A percentile compares a stretch with the other conserved stretches of the same genome.
Conservation (phyloP, 2,888 invertebrate genomes). For the Escarpia spicata region DNA sequence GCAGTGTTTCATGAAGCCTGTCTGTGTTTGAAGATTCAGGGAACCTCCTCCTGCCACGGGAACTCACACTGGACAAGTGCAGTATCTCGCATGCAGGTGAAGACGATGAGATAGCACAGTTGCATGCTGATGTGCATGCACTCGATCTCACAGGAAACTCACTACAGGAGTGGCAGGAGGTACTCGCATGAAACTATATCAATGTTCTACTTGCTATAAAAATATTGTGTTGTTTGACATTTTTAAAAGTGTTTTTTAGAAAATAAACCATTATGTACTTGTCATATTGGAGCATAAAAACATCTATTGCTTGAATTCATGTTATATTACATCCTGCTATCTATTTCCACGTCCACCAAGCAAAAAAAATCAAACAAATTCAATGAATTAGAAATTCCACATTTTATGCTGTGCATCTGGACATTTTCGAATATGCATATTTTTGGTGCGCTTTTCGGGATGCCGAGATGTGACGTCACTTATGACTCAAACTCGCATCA, state of each 20-base stretch:
- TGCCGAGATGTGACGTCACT: no score
- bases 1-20: neutral
- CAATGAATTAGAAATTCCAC: no score
- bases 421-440: no score
- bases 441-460: no score
- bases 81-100: neutral
- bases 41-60: neutral
- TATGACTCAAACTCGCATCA: no score
- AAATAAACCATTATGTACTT: neutral
- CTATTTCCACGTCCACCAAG: no score
- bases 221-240: neutral
- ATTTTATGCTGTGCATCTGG: no score
- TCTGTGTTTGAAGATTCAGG: neutral
- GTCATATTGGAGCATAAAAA: neutral
- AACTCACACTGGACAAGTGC: neutral
- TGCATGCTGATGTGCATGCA: neutral
- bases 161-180: neutral
- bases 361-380: no score
- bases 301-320: no score
- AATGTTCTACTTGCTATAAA: neutral
- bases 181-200: neutral
- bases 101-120: neutral
- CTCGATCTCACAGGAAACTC: neutral
- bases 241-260: neutral
- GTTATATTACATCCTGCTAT: no score